Percentiles rank a stretch among this genome's conserved stretches.
phyloP scores from a whole-genome alignment of 2,888 invertebrate genomes.

The Tethea ocularis region DNA sequence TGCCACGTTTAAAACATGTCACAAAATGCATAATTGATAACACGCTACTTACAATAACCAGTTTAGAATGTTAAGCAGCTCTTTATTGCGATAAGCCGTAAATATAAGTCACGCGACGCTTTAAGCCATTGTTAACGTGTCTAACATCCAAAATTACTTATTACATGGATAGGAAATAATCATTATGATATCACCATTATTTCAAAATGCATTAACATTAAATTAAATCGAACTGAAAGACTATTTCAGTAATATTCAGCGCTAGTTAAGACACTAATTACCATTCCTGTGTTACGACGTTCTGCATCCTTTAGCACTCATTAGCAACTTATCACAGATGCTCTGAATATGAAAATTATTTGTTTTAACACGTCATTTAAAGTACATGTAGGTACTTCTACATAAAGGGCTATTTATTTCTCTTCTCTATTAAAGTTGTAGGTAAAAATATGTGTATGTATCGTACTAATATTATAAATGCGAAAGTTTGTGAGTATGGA shows the following conservation, averaged over 20 bases:
- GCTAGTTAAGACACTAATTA: not conserved
- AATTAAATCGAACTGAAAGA: slow-evolving; percentile 12
- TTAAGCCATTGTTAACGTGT: slow-evolving; percentile 40
- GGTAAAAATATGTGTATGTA: too few relatives aligned
- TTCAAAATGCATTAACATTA: not conserved
- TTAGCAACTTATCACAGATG: not conserved
- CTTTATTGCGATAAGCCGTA: slow-evolving; percentile 34
- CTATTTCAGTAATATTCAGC: not conserved
- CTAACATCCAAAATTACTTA: slow-evolving; percentile 35
- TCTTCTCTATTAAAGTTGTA: too few relatives aligned
- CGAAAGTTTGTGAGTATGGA: too few relatives aligned
- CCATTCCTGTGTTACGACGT: not conserved
- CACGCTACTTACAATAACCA: slow-evolving; percentile 32
- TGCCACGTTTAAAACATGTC: slow-evolving; percentile 21
- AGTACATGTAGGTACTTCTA: not conserved
- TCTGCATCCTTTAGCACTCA: not conserved
- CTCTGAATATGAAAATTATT: not conserved
- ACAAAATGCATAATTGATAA: slow-evolving; percentile 47
- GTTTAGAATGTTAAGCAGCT: slow-evolving; percentile 34
- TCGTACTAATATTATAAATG: too few relatives aligned
- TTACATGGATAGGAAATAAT: slow-evolving; percentile 29
- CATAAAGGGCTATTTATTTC: too few relatives aligned
- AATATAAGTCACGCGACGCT: slow-evolving; percentile 38
- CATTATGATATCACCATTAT: slow-evolving; percentile 33
- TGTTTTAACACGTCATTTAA: not conserved